Evolutionary conservation across 2,888 invertebrate genomes (phyloP), one percentile per base, ranked within the genome.

Genomic region (Chouioia cunea): DNA sequence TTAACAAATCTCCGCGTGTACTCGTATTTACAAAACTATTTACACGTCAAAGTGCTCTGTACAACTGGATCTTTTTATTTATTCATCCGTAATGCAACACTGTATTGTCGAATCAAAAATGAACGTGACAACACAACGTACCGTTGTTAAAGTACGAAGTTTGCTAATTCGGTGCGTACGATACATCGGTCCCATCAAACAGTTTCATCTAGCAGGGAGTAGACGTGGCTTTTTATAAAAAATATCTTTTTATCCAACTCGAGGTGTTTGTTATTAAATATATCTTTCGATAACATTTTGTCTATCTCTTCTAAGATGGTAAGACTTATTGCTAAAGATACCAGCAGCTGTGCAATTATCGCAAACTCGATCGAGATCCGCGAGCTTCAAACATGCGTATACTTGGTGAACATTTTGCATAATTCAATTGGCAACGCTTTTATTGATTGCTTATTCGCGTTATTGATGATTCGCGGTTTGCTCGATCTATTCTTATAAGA

Each of bases 181-280:
- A 73, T 65, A 63, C 69, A 66, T 73, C 73, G 66, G 73, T 73
- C 70, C 70, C 70, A 57, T 70, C 59, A n/a, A 52, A 65, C 72
- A 67, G 66, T 64, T 59, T 46, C 57, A 48, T 58, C 22, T 66
- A 58, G 46, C 48, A 66, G 52, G 47, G 44, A 69, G 60, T 27
- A 43, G 27, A 60, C 47, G 46, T 2, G 47, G 27, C 15, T 66
- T 53, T 63, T 56, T 66, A 22, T 23, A 22, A 47, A 65, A 65
- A 53, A 54, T 44, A 3, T 14, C 12, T 50, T 50, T 20, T 20
- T 4, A 18, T 50, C 20, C 20, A 20, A 20, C 18, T 50, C 20
- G 50, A 50, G 12, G 20, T 15, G 12, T 6, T 8, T 12, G 36
- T 36, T 36, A 36, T 36, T 36, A 36, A 36, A 36, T 36, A 36